A percentile compares a stretch with the other conserved stretches of the same genome.
Conservation (phyloP, 2,888 invertebrate species). For the Liopterus haemorrhoidalis region DNA sequence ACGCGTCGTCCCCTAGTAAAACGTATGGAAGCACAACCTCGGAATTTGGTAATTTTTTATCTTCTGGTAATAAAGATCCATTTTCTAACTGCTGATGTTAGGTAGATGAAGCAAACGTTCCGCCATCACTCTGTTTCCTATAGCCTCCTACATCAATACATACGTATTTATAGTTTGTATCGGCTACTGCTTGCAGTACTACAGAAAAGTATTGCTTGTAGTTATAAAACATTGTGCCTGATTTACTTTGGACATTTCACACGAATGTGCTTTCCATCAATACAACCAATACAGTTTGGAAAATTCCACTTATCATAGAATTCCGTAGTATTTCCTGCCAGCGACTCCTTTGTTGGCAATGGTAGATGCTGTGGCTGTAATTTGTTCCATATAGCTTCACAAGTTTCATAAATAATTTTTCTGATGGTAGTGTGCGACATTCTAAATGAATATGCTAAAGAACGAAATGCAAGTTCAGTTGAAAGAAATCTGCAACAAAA, state of each 20-base stretch:
- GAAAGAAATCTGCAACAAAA: slow-evolving; percentile 31
- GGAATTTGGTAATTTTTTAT: slow-evolving; percentile 22
- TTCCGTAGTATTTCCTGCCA: slow-evolving; percentile 25
- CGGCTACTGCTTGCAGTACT: slow-evolving; percentile 25
- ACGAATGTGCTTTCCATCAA: slow-evolving; percentile 28
- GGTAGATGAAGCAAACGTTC: slow-evolving; percentile 28
- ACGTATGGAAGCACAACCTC: slow-evolving; percentile 23
- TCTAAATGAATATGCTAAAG: slow-evolving; percentile 30
- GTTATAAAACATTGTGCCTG: slow-evolving; percentile 25
- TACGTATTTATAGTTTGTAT: slow-evolving; percentile 30
- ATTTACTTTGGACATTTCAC: slow-evolving; percentile 19
- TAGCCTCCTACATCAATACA: slow-evolving; percentile 31
- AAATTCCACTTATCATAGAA: slow-evolving; percentile 28
- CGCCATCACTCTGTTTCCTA: slow-evolving; percentile 32
- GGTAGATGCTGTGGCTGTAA: slow-evolving; percentile 29
- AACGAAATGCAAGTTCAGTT: slow-evolving; percentile 29
- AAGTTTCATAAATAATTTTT: slow-evolving; percentile 29
- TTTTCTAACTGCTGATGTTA: slow-evolving; percentile 25
- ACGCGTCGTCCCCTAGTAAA: slow-evolving; percentile 21
- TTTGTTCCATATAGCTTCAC: slow-evolving; percentile 32
- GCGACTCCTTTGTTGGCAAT: slow-evolving; percentile 25
- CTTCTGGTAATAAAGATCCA: slow-evolving; percentile 24
- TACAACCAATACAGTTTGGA: slow-evolving; percentile 30
- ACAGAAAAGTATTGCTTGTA: slow-evolving; percentile 27
- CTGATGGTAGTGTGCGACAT: slow-evolving; percentile 30